Base-by-base conservation (phyloP, 2,888 invertebrate species). In the Xestia rhomboidea region DNA sequence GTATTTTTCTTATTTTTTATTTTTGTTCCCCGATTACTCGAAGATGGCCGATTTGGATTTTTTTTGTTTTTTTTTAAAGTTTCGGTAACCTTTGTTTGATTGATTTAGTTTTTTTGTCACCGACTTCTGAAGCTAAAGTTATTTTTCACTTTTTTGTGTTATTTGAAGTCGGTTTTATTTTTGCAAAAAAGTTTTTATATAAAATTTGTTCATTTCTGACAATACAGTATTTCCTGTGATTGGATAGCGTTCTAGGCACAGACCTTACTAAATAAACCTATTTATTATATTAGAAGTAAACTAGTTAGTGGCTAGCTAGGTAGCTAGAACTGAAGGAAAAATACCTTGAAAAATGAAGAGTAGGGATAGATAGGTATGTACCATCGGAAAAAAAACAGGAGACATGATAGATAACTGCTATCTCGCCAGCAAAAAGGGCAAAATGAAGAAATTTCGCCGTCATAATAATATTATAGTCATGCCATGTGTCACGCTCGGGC, bases 361-460 rank as follows among this genome's bases (percentile, higher is more conserved):
- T 63, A 63, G 1, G 34, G 34, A 11, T 63, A 49, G 2, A 7
- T 57, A 69, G 1, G 11, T 38, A 54, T 10, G 15, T 68, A 49
- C 34, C 8, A 7, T 15, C 3, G 15, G 34, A 41, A 64, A 63
- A 77, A 87, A 81, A 74, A 89, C 89, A 88, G 87, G 87, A 85
- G 89, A 87, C 88, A 89, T 92, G 93, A 93, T 90, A 93, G 91
- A 94, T 93, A 92, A 90, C 91, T 79, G 92, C 90, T 89, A 93
- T 93, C 89, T 89, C 90, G 83, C 77, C 88, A 90, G 92, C 90
- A 93, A 92, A 93, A 93, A 92, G 91, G 92, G 90, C 91, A 85
- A 90, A 92, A 93, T 93, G 93, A 93, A 94, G 93, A 92, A 92
- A 93, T 93, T 93, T 92, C 91, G 64, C 91, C 91, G 91, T 93